Evolutionary conservation across 2,797 vertebrate species (phyloP).

Genomic region (Florisuga fusca): DNA sequence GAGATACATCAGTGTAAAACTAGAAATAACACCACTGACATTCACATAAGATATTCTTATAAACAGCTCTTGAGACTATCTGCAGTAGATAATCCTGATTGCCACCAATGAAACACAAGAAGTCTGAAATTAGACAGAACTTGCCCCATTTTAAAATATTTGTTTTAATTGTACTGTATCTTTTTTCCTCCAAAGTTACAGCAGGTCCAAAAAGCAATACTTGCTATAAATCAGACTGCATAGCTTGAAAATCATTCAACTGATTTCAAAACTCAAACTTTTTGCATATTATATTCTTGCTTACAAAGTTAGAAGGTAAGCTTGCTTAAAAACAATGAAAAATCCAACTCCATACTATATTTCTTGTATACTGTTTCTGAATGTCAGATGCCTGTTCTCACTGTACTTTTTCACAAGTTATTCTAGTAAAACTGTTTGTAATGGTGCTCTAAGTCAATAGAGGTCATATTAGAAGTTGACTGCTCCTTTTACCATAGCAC

Average conservation of each 20-base stretch:
- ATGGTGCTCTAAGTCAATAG: constrained; percentile 1
- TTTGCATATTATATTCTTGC: neutral
- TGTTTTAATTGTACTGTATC: neutral
- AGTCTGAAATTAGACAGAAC: neutral
- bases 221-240: neutral
- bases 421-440: constrained; percentile 39
- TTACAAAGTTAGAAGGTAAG: neutral
- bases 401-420: neutral
- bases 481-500: neutral
- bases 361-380: constrained; percentile 12
- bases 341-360: neutral
- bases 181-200: neutral
- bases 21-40: neutral
- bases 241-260: neutral
- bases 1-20: neutral
- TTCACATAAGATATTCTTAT: neutral
- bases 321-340: neutral
- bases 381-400: constrained; percentile 10
- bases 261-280: neutral
- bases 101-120: neutral
- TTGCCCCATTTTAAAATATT: neutral
- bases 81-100: neutral
- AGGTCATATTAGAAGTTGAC: neutral
- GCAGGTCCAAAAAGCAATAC: neutral
- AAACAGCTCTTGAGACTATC: neutral